phyloP scores from a whole-genome alignment of 2,113 vertebrate species.

The Ptilorrhoa leucosticta region DNA sequence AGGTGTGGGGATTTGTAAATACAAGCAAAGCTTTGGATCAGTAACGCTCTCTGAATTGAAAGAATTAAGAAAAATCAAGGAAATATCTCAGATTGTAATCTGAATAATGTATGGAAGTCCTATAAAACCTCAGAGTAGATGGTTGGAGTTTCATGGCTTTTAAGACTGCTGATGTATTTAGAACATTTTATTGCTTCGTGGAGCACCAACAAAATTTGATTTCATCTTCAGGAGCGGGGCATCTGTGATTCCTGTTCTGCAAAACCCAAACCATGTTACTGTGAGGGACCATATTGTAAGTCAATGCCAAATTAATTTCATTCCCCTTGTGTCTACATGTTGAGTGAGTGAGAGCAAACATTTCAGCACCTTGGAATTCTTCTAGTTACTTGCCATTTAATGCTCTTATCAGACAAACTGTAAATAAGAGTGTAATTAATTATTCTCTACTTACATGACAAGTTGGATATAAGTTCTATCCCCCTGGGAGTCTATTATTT shows the following conservation, averaged over 20 bases:
- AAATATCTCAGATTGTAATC: neutral
- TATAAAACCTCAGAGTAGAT: neutral
- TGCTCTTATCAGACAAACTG: constrained; percentile 66
- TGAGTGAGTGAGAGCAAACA: constrained; percentile 51
- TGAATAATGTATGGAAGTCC: neutral
- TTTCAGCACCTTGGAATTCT: constrained; percentile 44
- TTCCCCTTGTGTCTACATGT: constrained; percentile 37
- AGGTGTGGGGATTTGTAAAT: neutral
- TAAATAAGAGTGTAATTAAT: constrained; percentile 74
- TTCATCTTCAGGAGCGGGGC: neutral
- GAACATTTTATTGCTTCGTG: neutral
- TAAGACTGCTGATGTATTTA: neutral
- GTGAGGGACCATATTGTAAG: neutral
- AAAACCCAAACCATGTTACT: neutral
- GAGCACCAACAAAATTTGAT: neutral
- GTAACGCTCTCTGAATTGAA: neutral
- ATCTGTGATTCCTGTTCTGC: neutral
- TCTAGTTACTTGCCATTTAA: constrained; percentile 58
- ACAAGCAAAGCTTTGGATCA: neutral
- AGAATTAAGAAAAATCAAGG: neutral
- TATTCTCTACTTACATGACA: constrained; percentile 65
- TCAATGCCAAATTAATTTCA: neutral
- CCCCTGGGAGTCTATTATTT: neutral
- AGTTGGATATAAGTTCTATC: constrained; percentile 41
- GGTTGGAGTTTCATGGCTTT: neutral